Percentiles rank a stretch among this genome's conserved stretches.
phyloP scores from a whole-genome alignment of 2,113 vertebrate species.

The Elaphurus davidianus region DNA sequence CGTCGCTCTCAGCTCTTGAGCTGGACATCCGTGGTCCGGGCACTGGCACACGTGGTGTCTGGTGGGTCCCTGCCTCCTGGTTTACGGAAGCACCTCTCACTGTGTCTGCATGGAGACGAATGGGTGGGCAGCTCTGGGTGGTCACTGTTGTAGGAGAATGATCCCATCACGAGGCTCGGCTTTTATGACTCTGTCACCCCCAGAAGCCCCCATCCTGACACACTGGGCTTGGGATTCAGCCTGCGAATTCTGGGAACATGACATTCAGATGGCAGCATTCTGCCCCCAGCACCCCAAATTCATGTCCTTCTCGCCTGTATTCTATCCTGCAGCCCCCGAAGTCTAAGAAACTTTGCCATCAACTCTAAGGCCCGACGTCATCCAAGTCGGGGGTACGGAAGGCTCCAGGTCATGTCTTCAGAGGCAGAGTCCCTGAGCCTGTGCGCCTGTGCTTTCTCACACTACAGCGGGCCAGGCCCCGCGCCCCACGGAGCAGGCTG shows the following conservation, averaged over 20 bases:
- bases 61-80: not conserved
- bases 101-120: rapidly evolving
- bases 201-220: not conserved
- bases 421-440: not conserved
- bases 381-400: not conserved
- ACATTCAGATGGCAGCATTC: not conserved
- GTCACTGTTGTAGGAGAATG: not conserved
- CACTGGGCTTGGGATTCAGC: not conserved
- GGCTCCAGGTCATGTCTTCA: rapidly evolving
- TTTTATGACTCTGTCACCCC: not conserved
- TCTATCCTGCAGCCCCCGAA: not conserved
- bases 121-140: not conserved
- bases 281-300: not conserved
- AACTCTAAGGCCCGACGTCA: too few species aligned
- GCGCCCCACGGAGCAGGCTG: not conserved
- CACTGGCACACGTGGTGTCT: rapidly evolving
- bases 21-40: rapidly evolving
- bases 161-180: not conserved
- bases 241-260: not conserved
- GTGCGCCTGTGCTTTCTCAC: too few species aligned
- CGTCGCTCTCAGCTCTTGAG: not conserved
- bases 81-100: not conserved
- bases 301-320: not conserved
- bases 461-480: rapidly evolving
- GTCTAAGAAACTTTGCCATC: too few species aligned